phyloP scores from a whole-genome alignment of 2,797 vertebrate species.

The Geotrypetes seraphini region DNA sequence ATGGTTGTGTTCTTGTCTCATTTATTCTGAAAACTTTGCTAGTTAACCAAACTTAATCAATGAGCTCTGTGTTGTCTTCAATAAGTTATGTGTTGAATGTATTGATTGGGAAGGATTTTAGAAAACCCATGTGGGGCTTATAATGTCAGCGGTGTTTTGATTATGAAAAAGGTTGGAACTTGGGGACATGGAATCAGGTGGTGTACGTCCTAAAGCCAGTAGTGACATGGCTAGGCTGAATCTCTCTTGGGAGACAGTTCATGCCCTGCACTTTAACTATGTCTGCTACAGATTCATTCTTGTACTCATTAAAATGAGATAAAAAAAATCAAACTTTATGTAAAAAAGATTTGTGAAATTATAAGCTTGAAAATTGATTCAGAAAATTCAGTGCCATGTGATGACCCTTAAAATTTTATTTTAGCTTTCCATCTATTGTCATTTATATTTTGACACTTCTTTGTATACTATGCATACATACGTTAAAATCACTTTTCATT shows the following conservation, averaged over 20 bases:
- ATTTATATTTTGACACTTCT: slow-evolving; percentile 39
- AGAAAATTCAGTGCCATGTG: slow-evolving; percentile 18
- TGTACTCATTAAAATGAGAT: slow-evolving; percentile 61
- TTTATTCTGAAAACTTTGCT: slow-evolving; percentile 83
- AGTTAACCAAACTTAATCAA: slow-evolving; percentile 80
- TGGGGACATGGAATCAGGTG: slow-evolving; percentile 72
- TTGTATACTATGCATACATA: neutral
- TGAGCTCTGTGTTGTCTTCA: slow-evolving; percentile 70
- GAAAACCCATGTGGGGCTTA: slow-evolving; percentile 72
- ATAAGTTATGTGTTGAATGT: slow-evolving; percentile 71
- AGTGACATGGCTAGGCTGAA: slow-evolving; percentile 65
- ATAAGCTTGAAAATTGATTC: slow-evolving; percentile 52
- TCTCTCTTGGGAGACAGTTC: slow-evolving; percentile 62
- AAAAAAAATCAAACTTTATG: slow-evolving; percentile 55
- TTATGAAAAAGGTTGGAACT: slow-evolving; percentile 55
- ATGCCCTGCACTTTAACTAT: slow-evolving; percentile 64
- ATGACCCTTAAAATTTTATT: slow-evolving; percentile 9
- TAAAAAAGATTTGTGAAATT: slow-evolving; percentile 47
- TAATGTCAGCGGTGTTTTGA: slow-evolving; percentile 80
- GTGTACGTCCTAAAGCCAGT: slow-evolving; percentile 72
- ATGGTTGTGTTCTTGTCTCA: slow-evolving; percentile 51
- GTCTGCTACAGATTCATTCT: slow-evolving; percentile 40
- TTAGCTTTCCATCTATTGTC: slow-evolving; percentile 24
- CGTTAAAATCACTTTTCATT: no score
- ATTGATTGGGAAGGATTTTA: slow-evolving; percentile 80